Evolutionary conservation across 2,113 vertebrate species (phyloP), one percentile per base, ranked within the genome.

Genomic region (Chionomys nivalis): DNA sequence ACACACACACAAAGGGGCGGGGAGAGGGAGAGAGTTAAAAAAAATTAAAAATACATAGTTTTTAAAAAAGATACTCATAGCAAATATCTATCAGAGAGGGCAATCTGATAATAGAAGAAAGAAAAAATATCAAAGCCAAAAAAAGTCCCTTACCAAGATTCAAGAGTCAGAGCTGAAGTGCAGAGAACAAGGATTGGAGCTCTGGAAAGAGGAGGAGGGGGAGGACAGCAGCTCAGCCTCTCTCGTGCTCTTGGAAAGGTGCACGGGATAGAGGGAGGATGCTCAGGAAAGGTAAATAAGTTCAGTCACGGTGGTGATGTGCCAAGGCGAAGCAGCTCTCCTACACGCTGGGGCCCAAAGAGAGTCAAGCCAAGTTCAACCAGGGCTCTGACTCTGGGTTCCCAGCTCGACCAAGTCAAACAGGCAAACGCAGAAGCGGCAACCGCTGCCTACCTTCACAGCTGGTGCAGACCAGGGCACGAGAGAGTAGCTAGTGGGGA

Each of bases 121-220:
- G 6, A 92, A 24, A 93, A 87, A 89, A 72, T 61, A 89, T 33
- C 70, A 75, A 93, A 82, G 49, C 36, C 89, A 95, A 3, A 78
- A 77, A 47, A 47, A 78, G 88, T 5, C 68, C 88, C 68, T 76
- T 58, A 87, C 47, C 16, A 95, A 94, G 12, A 91, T 76, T 79
- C 4, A 36, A 94, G 21, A 77, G 44, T 86, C 4, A 26, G 5
- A 83, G 21, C 28, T 19, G 87, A 55, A 31, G 17, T 66, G 33
- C 12, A 47, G 44, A 91, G 17, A 55, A 92, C 31, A 78, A 44
- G 36, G 49, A 55, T 7, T 21, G 4, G 47, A 58, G 61, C 55
- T 95, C 61, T 77, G 47, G 76, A 92, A 76, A 72, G 42, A 81
- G 0, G 16, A 23, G 0, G 21, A 17, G 1, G 8, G 31, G 4